These are phyloP conservation scores for Erynnis tages DNA, from an alignment of 2,888 invertebrate species.

Conservation along the genomic window DNA sequence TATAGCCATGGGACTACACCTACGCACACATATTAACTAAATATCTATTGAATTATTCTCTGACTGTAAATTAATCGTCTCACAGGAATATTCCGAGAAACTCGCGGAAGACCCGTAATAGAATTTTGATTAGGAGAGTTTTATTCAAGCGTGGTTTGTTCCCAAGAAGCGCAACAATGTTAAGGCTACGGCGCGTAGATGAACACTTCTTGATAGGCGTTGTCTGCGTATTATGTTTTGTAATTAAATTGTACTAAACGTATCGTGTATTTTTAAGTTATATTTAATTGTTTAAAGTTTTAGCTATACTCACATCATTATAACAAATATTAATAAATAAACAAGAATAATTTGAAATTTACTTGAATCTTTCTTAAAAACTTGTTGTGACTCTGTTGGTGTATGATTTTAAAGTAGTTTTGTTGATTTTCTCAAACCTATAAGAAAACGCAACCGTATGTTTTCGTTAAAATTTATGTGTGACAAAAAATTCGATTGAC, in stretches of 20 bases:
- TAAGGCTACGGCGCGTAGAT: slow-evolving; percentile 47
- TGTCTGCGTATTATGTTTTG: slow-evolving; percentile 31
- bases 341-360: no score
- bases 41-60: slow-evolving; percentile 33
- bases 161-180: slow-evolving; percentile 60
- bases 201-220: slow-evolving; percentile 52
- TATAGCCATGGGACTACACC: slow-evolving; percentile 23
- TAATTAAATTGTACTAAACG: no score
- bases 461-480: slow-evolving; percentile 1
- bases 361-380: no score
- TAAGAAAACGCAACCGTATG: no score
- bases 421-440: no score
- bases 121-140: slow-evolving; percentile 63
- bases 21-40: slow-evolving; percentile 29
- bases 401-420: no score
- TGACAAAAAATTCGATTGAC: slow-evolving; percentile 16
- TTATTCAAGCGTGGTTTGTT: slow-evolving; percentile 57
- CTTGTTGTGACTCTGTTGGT: no score
- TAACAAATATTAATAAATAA: no score
- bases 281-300: no score
- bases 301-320: no score
- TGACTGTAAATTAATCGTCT: slow-evolving; percentile 40
- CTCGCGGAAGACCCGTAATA: slow-evolving; percentile 50
- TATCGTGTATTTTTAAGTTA: no score
- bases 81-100: slow-evolving; percentile 41